These are phyloP conservation scores for Apis laboriosa DNA, from an alignment of 1,140 invertebrate species.

Conservation along the genomic window DNA sequence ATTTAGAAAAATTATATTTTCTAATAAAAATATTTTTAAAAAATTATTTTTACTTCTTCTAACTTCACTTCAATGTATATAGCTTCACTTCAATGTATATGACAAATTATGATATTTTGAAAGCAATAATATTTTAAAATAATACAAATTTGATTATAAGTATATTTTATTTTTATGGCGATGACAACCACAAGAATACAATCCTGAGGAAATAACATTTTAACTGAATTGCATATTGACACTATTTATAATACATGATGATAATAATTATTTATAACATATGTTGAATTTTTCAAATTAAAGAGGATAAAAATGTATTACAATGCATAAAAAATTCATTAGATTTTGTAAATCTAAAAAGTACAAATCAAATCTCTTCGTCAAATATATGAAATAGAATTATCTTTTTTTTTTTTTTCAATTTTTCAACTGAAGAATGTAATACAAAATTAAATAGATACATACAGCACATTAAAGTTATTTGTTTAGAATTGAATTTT, in stretches of 20 bases:
- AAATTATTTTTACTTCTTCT: neutral
- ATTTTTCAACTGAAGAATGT: neutral
- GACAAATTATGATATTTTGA: neutral
- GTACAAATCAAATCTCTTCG: neutral
- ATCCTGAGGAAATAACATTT: slow-evolving; percentile 27
- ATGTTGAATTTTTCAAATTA: neutral
- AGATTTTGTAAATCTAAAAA: slow-evolving; percentile 6
- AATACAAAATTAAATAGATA: slow-evolving; percentile 31
- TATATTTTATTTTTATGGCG: slow-evolving; percentile 37
- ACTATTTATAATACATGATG: slow-evolving; percentile 26
- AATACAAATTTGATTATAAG: slow-evolving; percentile 29
- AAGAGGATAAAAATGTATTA: slow-evolving; percentile 14
- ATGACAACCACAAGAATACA: slow-evolving; percentile 34
- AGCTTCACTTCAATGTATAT: neutral
- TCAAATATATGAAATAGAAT: neutral
- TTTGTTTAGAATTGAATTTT: slow-evolving; percentile 26
- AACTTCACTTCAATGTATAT: neutral
- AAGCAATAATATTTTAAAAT: neutral
- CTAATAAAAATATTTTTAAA: neutral
- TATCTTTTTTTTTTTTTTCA: neutral
- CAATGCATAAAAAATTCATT: slow-evolving; percentile 24
- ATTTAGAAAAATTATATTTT: too few relatives aligned
- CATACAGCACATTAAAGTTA: slow-evolving; percentile 29
- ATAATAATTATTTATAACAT: slow-evolving; percentile 8
- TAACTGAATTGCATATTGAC: neutral